Base-by-base conservation (phyloP, 1,140 invertebrate genomes). In the Agrypnia vestita region DNA sequence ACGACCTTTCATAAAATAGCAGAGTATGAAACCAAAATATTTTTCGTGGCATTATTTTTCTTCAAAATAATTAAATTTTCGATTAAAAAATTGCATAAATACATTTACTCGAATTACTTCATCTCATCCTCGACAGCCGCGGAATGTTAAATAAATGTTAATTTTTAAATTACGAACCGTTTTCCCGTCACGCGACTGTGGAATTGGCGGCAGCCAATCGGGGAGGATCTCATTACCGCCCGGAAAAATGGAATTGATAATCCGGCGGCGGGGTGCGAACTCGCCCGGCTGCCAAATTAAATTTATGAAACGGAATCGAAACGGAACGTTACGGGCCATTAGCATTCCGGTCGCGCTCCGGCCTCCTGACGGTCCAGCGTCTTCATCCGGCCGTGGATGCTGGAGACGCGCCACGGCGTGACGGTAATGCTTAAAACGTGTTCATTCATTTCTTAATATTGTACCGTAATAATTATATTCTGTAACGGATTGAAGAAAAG, bases 121-220 rank as follows among this genome's bases (percentile, higher is more conserved):
- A 6, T 6, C 25, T 3, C 25, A 35, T 6, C 25, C 25, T 6
- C 6, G 11, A 13, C 49, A 8, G 8, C 11, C 11, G 21, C 61
- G 35, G 35, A 64, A 64, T 43, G 61, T 43, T 35, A 64, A 64
- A 43, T 64, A 64, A 64, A 64, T 64, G 61, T 59, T 19, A 59
- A 59, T 59, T 59, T 59, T 59, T 59, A 59, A 59, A 59, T 59
- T 59, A 59, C 55, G 55, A 59, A 59, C 55, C 55, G 55, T 59
- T 59, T 59, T n/a, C 9, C 15, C 55, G 55, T 59, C 55, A 21
- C 55, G 55, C 15, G 55, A 59, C 55, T 59, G 13, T 59, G 15
- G 55, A 59, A 59, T 59, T 59, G 55, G 55, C 55, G 55, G 55
- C 15, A 59, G 15, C 55, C 55, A 59, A 59, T 59, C 55, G 21